phyloP scores from a whole-genome alignment of 2,797 vertebrate species.

The Mormyrus hasselquistii region DNA sequence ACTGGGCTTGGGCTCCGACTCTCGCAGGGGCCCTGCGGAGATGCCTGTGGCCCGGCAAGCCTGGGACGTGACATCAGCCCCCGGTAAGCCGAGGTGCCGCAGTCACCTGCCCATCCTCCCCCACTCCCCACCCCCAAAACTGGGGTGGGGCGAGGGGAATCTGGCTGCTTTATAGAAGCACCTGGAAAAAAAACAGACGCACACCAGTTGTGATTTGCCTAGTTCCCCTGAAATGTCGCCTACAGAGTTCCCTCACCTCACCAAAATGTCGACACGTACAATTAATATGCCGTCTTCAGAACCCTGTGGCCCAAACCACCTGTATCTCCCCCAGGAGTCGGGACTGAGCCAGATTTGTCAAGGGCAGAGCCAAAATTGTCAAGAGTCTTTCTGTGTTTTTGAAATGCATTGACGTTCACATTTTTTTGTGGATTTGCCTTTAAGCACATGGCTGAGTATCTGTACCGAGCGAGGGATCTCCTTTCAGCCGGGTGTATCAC shows the following conservation, averaged over 20 bases:
- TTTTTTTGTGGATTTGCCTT: not conserved
- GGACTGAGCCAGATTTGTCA: not conserved
- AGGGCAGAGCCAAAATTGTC: not conserved
- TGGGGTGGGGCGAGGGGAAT: slow-evolving; percentile 51
- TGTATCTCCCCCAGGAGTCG: not conserved
- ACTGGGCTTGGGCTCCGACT: slow-evolving; percentile 50
- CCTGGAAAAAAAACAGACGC: slow-evolving; percentile 52
- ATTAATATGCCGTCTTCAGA: not conserved
- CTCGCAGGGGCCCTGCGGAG: slow-evolving; percentile 37
- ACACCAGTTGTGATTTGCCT: not conserved
- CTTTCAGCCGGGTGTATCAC: not conserved
- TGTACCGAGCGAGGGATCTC: not conserved
- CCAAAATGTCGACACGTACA: not conserved
- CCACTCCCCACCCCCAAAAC: not conserved
- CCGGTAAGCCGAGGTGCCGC: slow-evolving; percentile 33
- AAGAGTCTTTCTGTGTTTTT: not conserved
- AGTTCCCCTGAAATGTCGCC: not conserved
- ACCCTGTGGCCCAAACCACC: not conserved
- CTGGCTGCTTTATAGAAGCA: slow-evolving; percentile 59
- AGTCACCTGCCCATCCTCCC: slow-evolving; percentile 57
- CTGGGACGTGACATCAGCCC: slow-evolving; percentile 60
- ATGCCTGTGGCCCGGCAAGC: slow-evolving; percentile 50
- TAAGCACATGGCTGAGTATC: not conserved
- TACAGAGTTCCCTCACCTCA: not conserved
- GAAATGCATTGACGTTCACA: not conserved